Percentiles rank a stretch among this genome's conserved stretches.
These are phyloP conservation scores for Aleiodes alternator DNA, from an alignment of 2,888 invertebrate genomes.

Conservation along the genomic window DNA sequence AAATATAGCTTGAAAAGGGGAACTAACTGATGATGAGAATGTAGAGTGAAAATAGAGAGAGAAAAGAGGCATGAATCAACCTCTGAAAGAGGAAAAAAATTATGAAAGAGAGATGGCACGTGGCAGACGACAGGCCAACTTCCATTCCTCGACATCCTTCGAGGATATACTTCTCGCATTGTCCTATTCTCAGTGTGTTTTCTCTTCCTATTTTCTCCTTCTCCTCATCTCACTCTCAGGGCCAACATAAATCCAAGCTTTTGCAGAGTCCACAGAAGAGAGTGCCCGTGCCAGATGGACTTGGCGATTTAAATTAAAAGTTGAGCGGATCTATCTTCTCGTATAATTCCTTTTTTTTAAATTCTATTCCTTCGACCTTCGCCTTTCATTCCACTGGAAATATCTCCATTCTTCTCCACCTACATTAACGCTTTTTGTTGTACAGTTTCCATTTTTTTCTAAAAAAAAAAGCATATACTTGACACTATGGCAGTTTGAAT, in stretches of 20 bases:
- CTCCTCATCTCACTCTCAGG: neutral
- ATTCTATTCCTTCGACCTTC: conserved; percentile 9
- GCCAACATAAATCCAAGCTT: conserved; percentile 33
- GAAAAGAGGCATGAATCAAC: conserved; percentile 12
- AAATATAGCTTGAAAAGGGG: conserved; percentile 33
- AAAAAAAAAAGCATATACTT: neutral
- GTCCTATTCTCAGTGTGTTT: conserved; percentile 7
- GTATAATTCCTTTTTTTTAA: conserved; percentile 2
- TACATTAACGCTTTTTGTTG: neutral
- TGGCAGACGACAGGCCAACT: conserved; percentile 39
- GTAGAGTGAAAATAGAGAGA: conserved; percentile 9
- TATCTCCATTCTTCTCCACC: neutral
- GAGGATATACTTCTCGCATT: conserved; percentile 7
- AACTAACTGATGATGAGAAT: conserved; percentile 7
- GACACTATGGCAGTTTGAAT: conserved; percentile 25
- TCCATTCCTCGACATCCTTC: conserved; percentile 35
- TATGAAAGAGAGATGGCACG: conserved; percentile 38
- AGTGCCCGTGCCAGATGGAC: conserved; percentile 40
- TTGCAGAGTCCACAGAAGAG: conserved; percentile 3
- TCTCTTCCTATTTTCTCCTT: neutral
- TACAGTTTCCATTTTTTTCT: neutral
- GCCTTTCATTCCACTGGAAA: conserved; percentile 16
- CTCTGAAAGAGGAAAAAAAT: conserved; percentile 15
- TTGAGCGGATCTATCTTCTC: conserved; percentile 9
- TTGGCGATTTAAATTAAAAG: conserved; percentile 43